Conservation (phyloP, 2,888 invertebrate genomes). For the Caenorhabditis plicata region DNA sequence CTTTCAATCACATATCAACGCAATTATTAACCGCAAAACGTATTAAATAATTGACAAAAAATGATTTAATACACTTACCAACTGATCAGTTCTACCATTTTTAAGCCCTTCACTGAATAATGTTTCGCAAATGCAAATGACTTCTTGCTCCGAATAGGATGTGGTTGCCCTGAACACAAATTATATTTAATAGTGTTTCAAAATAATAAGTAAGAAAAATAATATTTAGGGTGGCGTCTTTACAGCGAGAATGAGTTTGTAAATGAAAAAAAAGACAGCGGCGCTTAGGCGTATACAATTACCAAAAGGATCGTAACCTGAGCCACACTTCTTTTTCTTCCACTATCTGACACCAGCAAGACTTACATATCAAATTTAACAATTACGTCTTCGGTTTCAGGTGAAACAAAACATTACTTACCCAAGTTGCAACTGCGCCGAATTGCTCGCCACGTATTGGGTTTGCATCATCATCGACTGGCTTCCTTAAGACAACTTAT, state of each 20-base stretch:
- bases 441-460: too few species aligned
- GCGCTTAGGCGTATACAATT: conserved; percentile 36
- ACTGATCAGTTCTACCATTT: conserved; percentile 38
- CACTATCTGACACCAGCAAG: too few species aligned
- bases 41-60: too few species aligned
- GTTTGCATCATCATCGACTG: too few species aligned
- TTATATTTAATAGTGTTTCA: neutral
- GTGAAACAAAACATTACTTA: too few species aligned
- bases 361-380: too few species aligned
- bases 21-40: too few species aligned
- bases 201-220: neutral
- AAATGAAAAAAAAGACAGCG: too few species aligned
- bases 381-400: too few species aligned
- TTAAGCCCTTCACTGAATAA: conserved; percentile 48
- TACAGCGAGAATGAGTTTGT: neutral
- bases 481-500: too few species aligned
- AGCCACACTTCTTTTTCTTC: conserved; percentile 11
- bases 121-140: conserved; percentile 47
- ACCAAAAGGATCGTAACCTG: conserved; percentile 34
- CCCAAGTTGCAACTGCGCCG: too few species aligned
- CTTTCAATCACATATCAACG: too few species aligned
- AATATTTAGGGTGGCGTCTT: neutral
- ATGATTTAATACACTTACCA: conserved; percentile 42
- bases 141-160: conserved; percentile 44
- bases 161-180: conserved; percentile 28